Evolutionary conservation across 2,113 vertebrate genomes (phyloP).

Genomic region (Urocolius indicus): DNA sequence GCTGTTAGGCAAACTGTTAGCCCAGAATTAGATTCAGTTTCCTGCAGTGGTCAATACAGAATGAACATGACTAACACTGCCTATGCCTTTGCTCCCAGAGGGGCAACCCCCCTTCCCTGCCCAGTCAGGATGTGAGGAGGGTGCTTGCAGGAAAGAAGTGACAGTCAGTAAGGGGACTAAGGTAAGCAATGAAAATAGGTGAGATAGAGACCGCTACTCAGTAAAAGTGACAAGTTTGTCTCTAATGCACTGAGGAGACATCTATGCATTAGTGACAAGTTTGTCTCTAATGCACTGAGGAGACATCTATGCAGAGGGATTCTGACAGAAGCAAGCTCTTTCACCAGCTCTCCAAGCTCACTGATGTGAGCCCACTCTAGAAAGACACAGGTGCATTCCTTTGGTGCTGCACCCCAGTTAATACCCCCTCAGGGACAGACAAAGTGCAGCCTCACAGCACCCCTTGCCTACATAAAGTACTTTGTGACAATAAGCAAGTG

Average conservation of each 20-base stretch:
- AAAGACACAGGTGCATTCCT: not conserved
- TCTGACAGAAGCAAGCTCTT: not conserved
- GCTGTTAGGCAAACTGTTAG: not conserved
- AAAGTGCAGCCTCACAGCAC: not conserved
- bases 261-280: too few species aligned
- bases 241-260: too few species aligned
- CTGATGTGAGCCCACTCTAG: not conserved
- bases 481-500: not conserved
- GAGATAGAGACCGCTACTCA: too few species aligned
- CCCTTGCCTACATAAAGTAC: not conserved
- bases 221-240: too few species aligned
- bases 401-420: not conserved
- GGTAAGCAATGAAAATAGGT: not conserved
- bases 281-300: not conserved
- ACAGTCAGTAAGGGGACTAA: not conserved
- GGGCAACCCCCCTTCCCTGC: not conserved
- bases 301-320: not conserved
- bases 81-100: not conserved
- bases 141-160: not conserved
- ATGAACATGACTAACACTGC: rapidly evolving
- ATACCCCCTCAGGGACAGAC: not conserved
- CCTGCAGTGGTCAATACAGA: not conserved
- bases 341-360: not conserved
- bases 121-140: not conserved
- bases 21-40: not conserved